A percentile compares a stretch with the other conserved stretches of the same genome.
Evolutionary conservation across 2,113 vertebrate genomes (phyloP).

Genomic region (Xyliphius kryptos): DNA sequence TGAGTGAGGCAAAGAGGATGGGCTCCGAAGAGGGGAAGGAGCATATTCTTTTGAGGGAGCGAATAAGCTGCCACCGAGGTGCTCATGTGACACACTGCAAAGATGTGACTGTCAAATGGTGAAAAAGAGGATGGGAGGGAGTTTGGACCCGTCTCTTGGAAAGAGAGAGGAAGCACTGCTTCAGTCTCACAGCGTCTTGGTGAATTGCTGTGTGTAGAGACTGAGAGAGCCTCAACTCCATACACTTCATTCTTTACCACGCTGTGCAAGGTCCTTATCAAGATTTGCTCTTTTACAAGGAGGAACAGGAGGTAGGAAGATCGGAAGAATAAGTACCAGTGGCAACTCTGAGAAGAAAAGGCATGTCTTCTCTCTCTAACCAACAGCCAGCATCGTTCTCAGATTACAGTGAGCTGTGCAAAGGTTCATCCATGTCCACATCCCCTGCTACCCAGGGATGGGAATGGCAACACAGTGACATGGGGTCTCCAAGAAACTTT

Average conservation of each 20-base stretch:
- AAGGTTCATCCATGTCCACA: slow-evolving; percentile 57
- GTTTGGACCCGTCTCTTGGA: slow-evolving; percentile 41
- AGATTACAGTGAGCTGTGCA: slow-evolving; percentile 74
- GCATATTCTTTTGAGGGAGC: slow-evolving; percentile 18
- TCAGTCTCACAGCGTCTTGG: slow-evolving; percentile 52
- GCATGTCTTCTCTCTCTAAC: slow-evolving; percentile 78
- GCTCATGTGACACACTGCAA: slow-evolving; percentile 49
- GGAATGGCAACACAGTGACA: slow-evolving; percentile 80
- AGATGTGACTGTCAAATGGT: slow-evolving; percentile 46
- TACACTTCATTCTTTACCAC: background rate
- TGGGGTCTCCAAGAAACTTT: slow-evolving; percentile 62
- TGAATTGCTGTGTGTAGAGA: slow-evolving; percentile 53
- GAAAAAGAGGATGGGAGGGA: slow-evolving; percentile 58
- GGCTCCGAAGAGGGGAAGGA: slow-evolving; percentile 51
- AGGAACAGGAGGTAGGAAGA: slow-evolving; percentile 44
- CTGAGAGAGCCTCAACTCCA: slow-evolving; percentile 29
- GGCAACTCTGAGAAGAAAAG: slow-evolving; percentile 47
- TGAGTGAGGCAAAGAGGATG: slow-evolving; percentile 47
- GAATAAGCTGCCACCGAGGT: slow-evolving; percentile 51
- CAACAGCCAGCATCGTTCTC: slow-evolving; percentile 71
- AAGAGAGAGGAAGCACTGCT: slow-evolving; percentile 51
- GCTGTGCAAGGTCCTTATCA: too few species aligned
- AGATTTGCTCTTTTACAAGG: slow-evolving; percentile 39
- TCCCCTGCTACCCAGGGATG: slow-evolving; percentile 59
- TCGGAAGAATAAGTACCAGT: slow-evolving; percentile 33